These are phyloP conservation scores for Apis cerana DNA, from an alignment of 1,140 invertebrate genomes.

Conservation along the genomic window DNA sequence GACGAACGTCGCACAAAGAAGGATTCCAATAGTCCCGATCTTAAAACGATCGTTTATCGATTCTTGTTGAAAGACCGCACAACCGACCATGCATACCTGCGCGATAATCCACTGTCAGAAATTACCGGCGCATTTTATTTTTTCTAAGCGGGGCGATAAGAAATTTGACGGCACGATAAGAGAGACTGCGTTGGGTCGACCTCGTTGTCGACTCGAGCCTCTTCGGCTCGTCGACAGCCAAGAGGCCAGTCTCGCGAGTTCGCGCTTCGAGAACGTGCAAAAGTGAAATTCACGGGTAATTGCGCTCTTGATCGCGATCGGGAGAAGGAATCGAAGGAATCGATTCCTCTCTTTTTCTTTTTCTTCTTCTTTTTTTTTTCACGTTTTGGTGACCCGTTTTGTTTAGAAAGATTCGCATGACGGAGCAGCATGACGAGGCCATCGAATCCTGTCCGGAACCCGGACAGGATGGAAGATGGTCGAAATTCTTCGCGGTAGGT, in stretches of 20 bases:
- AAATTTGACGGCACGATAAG: slow-evolving; percentile 57
- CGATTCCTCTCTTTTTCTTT: slow-evolving; percentile 29
- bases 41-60: not conserved
- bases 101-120: slow-evolving; percentile 44
- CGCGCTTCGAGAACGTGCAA: slow-evolving; percentile 41
- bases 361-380: too few species aligned
- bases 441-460: slow-evolving; percentile 41
- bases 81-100: slow-evolving; percentile 35
- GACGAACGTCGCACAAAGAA: too few species aligned
- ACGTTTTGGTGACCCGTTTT: too few species aligned
- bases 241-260: slow-evolving; percentile 24
- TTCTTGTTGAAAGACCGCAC: slow-evolving; percentile 5
- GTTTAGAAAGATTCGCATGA: slow-evolving; percentile 17
- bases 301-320: slow-evolving; percentile 46
- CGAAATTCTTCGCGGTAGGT: slow-evolving; percentile 42
- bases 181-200: slow-evolving; percentile 12
- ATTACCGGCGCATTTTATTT: slow-evolving; percentile 44
- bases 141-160: slow-evolving; percentile 48
- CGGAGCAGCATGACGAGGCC: slow-evolving; percentile 25
- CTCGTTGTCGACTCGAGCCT: slow-evolving; percentile 38
- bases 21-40: not conserved
- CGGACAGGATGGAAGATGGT: not conserved
- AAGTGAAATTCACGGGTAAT: slow-evolving; percentile 66
- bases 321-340: not conserved
- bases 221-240: not conserved